These are phyloP conservation scores for Scylla paramamosain DNA, from an alignment of 1,140 invertebrate genomes.

Conservation along the genomic window DNA sequence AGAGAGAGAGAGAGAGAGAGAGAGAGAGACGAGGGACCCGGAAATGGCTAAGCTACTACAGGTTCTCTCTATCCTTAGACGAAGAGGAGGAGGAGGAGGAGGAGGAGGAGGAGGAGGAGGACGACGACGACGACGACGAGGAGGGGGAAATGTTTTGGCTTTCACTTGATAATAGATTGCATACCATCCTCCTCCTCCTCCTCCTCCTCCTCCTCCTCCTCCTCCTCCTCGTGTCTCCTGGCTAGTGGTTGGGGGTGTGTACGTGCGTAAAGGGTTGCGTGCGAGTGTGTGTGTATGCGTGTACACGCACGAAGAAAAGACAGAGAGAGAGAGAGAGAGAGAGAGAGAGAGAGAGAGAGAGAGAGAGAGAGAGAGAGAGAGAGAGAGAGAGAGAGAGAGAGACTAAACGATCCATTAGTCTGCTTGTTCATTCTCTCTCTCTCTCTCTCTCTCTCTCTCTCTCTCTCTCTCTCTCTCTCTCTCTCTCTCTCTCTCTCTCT, in stretches of 20 bases:
- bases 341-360: slow-evolving; percentile 29
- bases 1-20: background rate
- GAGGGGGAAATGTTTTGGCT: background rate
- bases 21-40: background rate
- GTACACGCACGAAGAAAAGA: background rate
- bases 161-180: slow-evolving; percentile 23
- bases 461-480: too few relatives aligned
- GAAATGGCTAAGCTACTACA: background rate
- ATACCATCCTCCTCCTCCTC: background rate
- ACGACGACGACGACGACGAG: background rate
- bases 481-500: too few relatives aligned
- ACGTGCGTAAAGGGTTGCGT: background rate
- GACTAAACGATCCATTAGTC: too few relatives aligned
- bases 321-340: slow-evolving; percentile 17
- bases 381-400: slow-evolving; percentile 22
- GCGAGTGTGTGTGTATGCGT: background rate
- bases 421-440: too few relatives aligned
- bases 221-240: background rate
- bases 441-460: too few relatives aligned
- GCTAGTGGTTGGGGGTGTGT: background rate
- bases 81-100: background rate
- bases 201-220: background rate
- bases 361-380: slow-evolving; percentile 29
- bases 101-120: slow-evolving; percentile 16
- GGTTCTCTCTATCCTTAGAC: background rate